Evolutionary conservation across 2,113 vertebrate species (phyloP), one percentile per base, ranked within the genome.

Genomic region (Shinisaurus crocodilurus): DNA sequence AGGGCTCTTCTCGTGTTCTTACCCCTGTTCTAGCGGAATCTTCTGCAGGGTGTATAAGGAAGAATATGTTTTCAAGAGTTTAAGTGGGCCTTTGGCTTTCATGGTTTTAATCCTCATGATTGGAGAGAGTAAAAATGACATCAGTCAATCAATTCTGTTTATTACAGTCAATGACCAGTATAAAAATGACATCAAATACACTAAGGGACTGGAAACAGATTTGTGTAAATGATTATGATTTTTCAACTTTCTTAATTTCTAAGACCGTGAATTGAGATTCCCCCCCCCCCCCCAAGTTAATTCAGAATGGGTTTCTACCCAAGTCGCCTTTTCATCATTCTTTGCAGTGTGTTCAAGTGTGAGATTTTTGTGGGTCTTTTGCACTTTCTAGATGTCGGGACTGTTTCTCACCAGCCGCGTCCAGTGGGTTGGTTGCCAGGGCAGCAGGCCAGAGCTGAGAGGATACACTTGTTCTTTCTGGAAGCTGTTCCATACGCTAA

Each of bases 381-480:
- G 1, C 60, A 15, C 37, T 10, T n/a, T 75, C 9, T 95, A 99
- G 99, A 99, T 99, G 94, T 98, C 99, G 29, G 99, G 98, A 60
- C 96, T 99, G 89, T 98, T 98, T 91, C 97, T 99, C 34, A 87
- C 97, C 82, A 97, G 95, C 89, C 98, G 94, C 25, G 75, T 98
- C 1, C 97, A 95, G 88, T 99, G 99, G 99, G 98, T 99, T 0
- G 98, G 98, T 23, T 99, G 99, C 86, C 99, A 99, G 91, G 98
- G 98, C 94, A 99, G 98, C 97, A 97, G 96, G 60, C 93, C 97
- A 0, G 97, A 98, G 90, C 94, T 99, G 34, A 95, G 99, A 90
- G 99, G 99, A 40, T 99, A 99, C 95, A 96, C 98, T 0, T 99
- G 99, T 43, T 97, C 98, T 12, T 98, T 99, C 37, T 99, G 99